Base-by-base conservation (phyloP, 2,797 vertebrate species). In the Myotis findleyi region DNA sequence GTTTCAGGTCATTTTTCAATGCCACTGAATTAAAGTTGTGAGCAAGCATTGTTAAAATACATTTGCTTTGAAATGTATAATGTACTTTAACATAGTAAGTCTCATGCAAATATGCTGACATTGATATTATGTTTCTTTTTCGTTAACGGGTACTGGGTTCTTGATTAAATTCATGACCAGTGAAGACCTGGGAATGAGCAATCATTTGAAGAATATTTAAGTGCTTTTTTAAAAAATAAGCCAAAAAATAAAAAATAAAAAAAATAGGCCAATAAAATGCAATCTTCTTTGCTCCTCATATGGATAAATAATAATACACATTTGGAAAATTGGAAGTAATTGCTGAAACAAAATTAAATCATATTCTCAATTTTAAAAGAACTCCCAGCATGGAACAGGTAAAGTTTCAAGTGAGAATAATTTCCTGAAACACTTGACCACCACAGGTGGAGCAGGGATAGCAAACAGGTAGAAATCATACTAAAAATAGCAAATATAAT, bases 341-440 rank as follows among this genome's bases (percentile, higher is more conserved):
- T 84, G 71, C 51, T 94, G 47, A 96, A 94, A 85, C 33, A 92
- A 94, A 93, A 94, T 89, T 71, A 96, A 92, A 77, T 85, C 38
- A 91, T 86, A 76, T 51, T 91, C 33, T 76, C 89, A 86, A 93
- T 89, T 94, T 87, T 84, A 83, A 91, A 92, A 93, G 59, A 59
- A 49, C 7, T 96, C 49, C 33, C 7, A 95, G 17, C 1, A 82
- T 77, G 30, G 49, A 64, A 93, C 10, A 82, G 91, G 73, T 84
- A 77, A 91, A 69, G 55, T 82, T 96, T 91, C 55, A 89, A 72
- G 87, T 81, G 36, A 83, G 51, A 76, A 66, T 14, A 87, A 51
- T 25, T 71, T n/a, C 64, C 76, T 87, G 59, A 68, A 86, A 94
- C 71, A 62, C 36, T 87, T 91, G 6, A 16, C 16, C 2, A 21